Conservation (phyloP, 2,113 vertebrate genomes). For the Scatophagus argus region DNA sequence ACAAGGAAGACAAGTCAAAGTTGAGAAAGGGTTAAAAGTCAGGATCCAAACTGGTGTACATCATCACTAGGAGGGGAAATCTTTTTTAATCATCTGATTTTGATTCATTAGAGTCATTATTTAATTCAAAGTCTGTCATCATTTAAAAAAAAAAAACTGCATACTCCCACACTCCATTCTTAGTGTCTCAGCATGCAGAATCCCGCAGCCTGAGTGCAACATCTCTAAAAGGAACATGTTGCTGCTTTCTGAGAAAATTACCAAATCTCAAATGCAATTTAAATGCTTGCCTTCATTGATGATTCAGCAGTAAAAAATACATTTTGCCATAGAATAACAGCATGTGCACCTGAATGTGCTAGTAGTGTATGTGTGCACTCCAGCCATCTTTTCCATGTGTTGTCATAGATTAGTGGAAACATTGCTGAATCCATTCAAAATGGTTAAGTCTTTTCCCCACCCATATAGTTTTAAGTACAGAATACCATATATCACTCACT, state of each 20-base stretch:
- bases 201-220: not conserved
- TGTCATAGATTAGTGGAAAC: not conserved
- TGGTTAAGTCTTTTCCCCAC: not conserved
- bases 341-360: not conserved
- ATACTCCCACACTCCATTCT: not conserved
- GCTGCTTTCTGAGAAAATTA: too few species aligned
- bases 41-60: slow-evolving; percentile 1
- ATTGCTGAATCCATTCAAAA: not conserved
- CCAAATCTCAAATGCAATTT: not conserved
- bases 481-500: not conserved
- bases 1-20: slow-evolving; percentile 24
- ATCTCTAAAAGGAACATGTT: not conserved
- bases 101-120: not conserved
- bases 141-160: not conserved
- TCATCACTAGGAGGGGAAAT: not conserved
- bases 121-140: not conserved
- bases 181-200: not conserved
- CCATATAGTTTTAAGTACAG: not conserved
- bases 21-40: slow-evolving; percentile 39
- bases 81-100: not conserved
- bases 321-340: not conserved
- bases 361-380: not conserved
- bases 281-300: not conserved
- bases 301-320: too few species aligned
- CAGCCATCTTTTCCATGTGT: not conserved